Conservation (phyloP, 2,888 invertebrate genomes). For the Mythimna lalbum region DNA sequence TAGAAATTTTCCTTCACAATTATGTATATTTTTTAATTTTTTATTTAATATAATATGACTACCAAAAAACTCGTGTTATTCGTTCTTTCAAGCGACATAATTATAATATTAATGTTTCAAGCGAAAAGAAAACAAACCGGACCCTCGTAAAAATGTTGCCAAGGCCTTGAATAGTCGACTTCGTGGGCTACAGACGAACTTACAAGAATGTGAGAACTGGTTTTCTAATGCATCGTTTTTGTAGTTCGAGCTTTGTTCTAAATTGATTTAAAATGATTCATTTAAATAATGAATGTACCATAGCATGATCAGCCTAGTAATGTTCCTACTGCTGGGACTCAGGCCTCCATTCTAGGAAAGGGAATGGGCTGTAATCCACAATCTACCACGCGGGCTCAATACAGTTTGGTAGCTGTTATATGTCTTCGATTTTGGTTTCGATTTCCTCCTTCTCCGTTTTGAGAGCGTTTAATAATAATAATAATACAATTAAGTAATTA, state of each 20-base stretch:
- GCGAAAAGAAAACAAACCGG: slow-evolving; percentile 54
- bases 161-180: slow-evolving; percentile 64
- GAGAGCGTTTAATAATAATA: too few species aligned
- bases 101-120: slow-evolving; percentile 46
- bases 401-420: too few species aligned
- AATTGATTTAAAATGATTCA: slow-evolving; percentile 31
- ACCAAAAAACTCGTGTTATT: slow-evolving; percentile 35
- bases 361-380: too few species aligned
- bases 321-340: too few species aligned
- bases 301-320: too few species aligned
- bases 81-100: slow-evolving; percentile 4
- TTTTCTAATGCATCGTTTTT: slow-evolving; percentile 70
- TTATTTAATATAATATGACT: not conserved
- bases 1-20: not conserved
- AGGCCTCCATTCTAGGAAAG: too few species aligned
- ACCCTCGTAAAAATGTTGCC: slow-evolving; percentile 48
- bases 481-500: too few species aligned
- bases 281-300: too few species aligned
- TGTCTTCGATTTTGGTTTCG: too few species aligned
- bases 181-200: slow-evolving; percentile 55
- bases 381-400: too few species aligned
- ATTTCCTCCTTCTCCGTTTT: too few species aligned
- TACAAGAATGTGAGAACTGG: slow-evolving; percentile 70
- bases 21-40: not conserved
- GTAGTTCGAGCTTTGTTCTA: slow-evolving; percentile 37